These are phyloP conservation scores for Taphrorychus bicolor DNA, from an alignment of 2,888 invertebrate genomes.

Conservation along the genomic window DNA sequence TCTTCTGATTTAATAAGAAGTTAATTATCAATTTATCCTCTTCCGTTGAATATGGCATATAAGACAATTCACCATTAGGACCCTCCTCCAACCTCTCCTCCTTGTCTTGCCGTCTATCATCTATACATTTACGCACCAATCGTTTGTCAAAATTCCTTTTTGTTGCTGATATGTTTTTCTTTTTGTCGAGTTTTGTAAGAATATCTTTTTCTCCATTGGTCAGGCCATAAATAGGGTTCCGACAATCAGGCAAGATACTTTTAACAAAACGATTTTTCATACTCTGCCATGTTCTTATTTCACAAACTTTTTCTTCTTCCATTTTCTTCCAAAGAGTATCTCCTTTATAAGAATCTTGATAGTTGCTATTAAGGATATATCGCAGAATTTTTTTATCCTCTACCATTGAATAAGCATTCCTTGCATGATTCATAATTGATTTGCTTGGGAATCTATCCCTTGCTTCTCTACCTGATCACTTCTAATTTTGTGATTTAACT, in stretches of 20 bases:
- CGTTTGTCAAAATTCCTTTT: too few species aligned
- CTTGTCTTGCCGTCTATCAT: too few species aligned
- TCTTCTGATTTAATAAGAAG: neutral
- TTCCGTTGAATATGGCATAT: neutral
- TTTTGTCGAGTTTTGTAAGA: neutral
- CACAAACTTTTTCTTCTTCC: conserved; percentile 2
- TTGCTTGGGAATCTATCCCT: neutral
- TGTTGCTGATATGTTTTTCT: too few species aligned
- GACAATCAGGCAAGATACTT: neutral
- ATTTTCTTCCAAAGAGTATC: conserved; percentile 2
- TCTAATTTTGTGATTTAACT: too few species aligned
- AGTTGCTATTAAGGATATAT: neutral
- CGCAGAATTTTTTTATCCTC: conserved; percentile 6
- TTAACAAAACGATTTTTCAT: conserved; percentile 4
- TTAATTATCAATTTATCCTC: neutral
- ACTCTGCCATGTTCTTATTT: conserved; percentile 4
- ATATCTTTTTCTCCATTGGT: neutral
- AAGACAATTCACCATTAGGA: too few species aligned
- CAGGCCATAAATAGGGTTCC: neutral
- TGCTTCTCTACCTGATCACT: too few species aligned
- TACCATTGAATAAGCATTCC: neutral
- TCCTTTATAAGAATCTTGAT: neutral
- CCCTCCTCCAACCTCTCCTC: too few species aligned
- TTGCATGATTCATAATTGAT: too few species aligned
- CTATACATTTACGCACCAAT: too few species aligned